phyloP scores from a whole-genome alignment of 2,888 invertebrate species.

The Xestia ashworthii region DNA sequence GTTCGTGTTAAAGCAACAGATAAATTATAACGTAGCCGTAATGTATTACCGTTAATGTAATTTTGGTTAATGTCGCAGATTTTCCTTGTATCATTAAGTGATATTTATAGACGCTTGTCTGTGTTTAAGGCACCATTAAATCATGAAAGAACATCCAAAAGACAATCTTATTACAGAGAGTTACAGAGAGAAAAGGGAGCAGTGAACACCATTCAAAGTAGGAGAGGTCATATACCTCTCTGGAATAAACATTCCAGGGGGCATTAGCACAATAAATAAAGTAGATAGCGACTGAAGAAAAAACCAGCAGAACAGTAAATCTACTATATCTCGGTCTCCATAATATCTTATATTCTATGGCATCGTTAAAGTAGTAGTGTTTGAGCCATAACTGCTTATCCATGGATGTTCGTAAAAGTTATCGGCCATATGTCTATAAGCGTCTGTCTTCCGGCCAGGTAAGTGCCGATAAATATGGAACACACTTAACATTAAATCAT shows the following conservation, averaged over 20 bases:
- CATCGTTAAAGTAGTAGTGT: constrained; percentile 62
- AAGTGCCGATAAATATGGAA: constrained; percentile 63
- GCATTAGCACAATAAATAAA: constrained; percentile 38
- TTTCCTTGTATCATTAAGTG: constrained; percentile 52
- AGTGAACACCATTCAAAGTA: neutral
- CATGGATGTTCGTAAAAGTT: constrained; percentile 60
- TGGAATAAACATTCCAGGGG: constrained; percentile 8
- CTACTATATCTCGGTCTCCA: constrained; percentile 33
- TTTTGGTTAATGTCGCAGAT: constrained; percentile 52
- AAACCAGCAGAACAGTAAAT: constrained; percentile 43
- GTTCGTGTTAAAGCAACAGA: constrained; percentile 45
- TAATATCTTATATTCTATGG: constrained; percentile 55
- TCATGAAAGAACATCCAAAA: constrained; percentile 31
- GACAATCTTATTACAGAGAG: constrained; percentile 30
- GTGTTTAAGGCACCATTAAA: constrained; percentile 24
- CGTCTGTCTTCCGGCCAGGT: constrained; percentile 64
- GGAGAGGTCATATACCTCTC: constrained; percentile 35
- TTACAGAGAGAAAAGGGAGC: constrained; percentile 26
- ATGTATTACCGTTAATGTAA: constrained; percentile 49
- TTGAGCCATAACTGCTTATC: constrained; percentile 54
- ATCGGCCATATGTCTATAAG: constrained; percentile 55
- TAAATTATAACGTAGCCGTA: constrained; percentile 49
- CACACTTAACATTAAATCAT: constrained; percentile 64
- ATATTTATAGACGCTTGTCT: constrained; percentile 47
- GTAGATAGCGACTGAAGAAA: constrained; percentile 41